Evolutionary conservation across 1,140 invertebrate genomes (phyloP).

Genomic region (Drosophila ogumai): DNA sequence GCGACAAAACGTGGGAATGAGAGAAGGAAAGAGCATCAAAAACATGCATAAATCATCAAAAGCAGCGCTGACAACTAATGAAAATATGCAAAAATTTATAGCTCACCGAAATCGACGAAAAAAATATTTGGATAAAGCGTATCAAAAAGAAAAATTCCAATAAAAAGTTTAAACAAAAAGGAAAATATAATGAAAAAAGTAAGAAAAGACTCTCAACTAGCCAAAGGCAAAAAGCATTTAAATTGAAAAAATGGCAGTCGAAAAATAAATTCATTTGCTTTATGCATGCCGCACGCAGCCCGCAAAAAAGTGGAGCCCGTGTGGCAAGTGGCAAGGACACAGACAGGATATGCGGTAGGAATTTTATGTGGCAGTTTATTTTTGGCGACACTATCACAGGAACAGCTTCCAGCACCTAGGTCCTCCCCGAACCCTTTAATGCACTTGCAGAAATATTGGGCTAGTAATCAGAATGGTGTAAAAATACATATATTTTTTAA

Average conservation of each 20-base stretch:
- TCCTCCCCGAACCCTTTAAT: conserved; percentile 4
- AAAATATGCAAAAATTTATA: conserved; percentile 82
- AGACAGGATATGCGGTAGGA: conserved; percentile 70
- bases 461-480: background rate
- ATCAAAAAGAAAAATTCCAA: conserved; percentile 31
- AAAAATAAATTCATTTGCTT: conserved; percentile 81
- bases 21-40: conserved; percentile 58
- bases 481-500: background rate
- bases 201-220: conserved; percentile 21
- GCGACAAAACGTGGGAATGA: background rate
- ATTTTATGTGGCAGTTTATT: conserved; percentile 81
- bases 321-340: conserved; percentile 52
- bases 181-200: conserved; percentile 4
- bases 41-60: conserved; percentile 83
- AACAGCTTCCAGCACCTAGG: conserved; percentile 33
- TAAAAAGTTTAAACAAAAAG: conserved; percentile 39
- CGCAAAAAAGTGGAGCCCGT: conserved; percentile 30
- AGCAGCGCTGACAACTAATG: conserved; percentile 81
- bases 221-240: conserved; percentile 61
- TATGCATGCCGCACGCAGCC: conserved; percentile 57
- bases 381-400: conserved; percentile 75
- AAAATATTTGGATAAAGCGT: conserved; percentile 43
- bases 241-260: conserved; percentile 69
- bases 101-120: conserved; percentile 53
- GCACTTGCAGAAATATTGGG: background rate